Evolutionary conservation across 2,113 vertebrate species (phyloP), one percentile per base, ranked within the genome.

Genomic region (Cryptoleucopteryx plumbea): DNA sequence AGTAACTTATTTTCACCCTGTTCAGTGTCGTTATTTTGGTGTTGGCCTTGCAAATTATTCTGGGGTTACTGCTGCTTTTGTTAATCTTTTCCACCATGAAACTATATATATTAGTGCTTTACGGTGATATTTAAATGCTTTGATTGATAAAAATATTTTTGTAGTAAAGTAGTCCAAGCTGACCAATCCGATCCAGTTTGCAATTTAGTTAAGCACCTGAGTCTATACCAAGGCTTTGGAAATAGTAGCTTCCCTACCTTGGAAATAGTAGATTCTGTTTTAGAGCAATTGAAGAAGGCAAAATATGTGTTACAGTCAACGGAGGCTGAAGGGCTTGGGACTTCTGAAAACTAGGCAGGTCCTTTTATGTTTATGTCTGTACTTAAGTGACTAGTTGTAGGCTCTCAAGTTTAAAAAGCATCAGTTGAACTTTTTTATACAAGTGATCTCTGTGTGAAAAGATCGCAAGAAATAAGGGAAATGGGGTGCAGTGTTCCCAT

Each of bases 391-490:
- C 16, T 58, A 84, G 31, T 36, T 26, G 22, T 20, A 71, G 16
- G 13, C 1, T 1, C 11, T 83, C 0, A 13, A 17, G 11, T 58
- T 77, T 26, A 31, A 72, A 79, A 71, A 55, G 1, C 2, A 4
- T 36, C 1, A 2, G 17, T 7, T 42, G 66, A 43, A 59, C 2
- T 38, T 52, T 63, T 68, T 65, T 19, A 16, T 11, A 8, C 3
- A 43, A 31, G 12, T 63, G 27, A 18, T 42, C 8, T 68, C 20
- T 12, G 4, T 11, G 21, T 88, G 81, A 61, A 87, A 59, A 71
- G 50, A 47, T 72, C 5, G 2, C 14, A 34, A 61, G 53, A 36
- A 75, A 12, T 38, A 70, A 53, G 23, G 61, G 61, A 66, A 86
- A 36, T 31, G 11, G 21, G 26, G 74, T 71, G 34, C 16, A 22